Percentiles rank a stretch among this genome's conserved stretches.
These are phyloP conservation scores for Megamerina dolium DNA, from an alignment of 2,888 invertebrate species.

Conservation along the genomic window DNA sequence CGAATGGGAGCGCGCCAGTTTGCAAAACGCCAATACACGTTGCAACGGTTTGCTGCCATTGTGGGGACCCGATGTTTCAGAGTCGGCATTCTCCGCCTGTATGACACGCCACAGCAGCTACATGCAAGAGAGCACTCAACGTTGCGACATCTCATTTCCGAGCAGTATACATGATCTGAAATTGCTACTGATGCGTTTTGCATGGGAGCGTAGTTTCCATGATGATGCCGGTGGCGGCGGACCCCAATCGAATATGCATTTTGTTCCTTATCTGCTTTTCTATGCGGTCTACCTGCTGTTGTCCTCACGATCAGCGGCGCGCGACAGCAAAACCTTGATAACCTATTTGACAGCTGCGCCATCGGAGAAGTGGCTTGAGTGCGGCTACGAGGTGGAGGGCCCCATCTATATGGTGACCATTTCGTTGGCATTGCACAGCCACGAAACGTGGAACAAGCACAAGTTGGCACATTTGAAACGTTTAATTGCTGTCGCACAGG, in stretches of 20 bases:
- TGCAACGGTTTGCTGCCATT: conserved; percentile 95
- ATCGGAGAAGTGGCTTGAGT: conserved; percentile 66
- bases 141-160: conserved; percentile 47
- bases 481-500: conserved; percentile 71
- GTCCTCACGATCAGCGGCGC: conserved; percentile 70
- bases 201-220: conserved; percentile 92
- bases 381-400: conserved; percentile 84
- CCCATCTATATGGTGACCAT: conserved; percentile 83
- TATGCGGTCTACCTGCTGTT: conserved; percentile 92
- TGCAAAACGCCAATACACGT: conserved; percentile 96
- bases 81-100: conserved; percentile 88
- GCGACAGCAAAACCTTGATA: conserved; percentile 74
- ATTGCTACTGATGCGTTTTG: conserved; percentile 78
- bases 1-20: conserved; percentile 96
- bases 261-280: conserved; percentile 89
- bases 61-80: conserved; percentile 93
- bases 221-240: conserved; percentile 97
- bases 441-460: conserved; percentile 68
- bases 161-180: conserved; percentile 85
- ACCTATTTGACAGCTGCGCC: conserved; percentile 63
- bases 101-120: conserved; percentile 88
- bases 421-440: conserved; percentile 72
- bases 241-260: conserved; percentile 94
- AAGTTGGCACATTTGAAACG: conserved; percentile 69
- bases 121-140: conserved; percentile 54